A percentile compares a stretch with the other conserved stretches of the same genome.
These are phyloP conservation scores for Xenus cinereus DNA, from an alignment of 2,113 vertebrate species.

Conservation along the genomic window DNA sequence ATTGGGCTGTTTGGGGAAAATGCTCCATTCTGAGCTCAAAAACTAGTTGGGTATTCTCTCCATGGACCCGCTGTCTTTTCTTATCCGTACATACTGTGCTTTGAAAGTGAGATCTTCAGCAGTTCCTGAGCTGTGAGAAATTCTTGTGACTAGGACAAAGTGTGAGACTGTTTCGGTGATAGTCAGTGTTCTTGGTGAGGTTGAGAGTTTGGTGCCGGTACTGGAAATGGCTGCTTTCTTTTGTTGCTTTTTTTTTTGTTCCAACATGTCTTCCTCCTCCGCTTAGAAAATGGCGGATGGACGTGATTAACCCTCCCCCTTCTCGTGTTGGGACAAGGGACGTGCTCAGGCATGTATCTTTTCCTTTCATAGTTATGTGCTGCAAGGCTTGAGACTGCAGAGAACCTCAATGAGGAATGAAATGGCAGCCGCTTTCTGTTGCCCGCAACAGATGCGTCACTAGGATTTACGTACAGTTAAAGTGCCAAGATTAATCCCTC, in stretches of 20 bases:
- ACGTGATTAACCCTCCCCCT: constrained; percentile 79
- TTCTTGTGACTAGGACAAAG: neutral
- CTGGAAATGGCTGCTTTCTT: constrained; percentile 98
- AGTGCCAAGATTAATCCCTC: constrained; percentile 7
- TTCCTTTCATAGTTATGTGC: constrained; percentile 48
- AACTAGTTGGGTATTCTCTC: neutral
- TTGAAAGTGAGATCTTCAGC: neutral
- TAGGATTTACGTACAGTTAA: neutral
- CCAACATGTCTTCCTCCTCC: constrained; percentile 94
- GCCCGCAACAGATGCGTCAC: constrained; percentile 52
- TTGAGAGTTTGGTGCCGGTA: constrained; percentile 27
- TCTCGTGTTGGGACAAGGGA: constrained; percentile 53
- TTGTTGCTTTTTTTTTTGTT: constrained; percentile 90
- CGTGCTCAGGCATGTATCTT: constrained; percentile 30
- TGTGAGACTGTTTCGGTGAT: neutral
- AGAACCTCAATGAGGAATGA: neutral
- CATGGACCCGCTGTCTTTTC: fast-evolving
- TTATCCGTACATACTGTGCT: neutral
- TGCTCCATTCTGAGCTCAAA: neutral
- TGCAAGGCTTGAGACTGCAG: constrained; percentile 22
- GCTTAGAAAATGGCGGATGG: constrained; percentile 97
- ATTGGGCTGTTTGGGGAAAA: neutral
- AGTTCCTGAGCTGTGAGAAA: neutral
- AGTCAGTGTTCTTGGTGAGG: neutral
- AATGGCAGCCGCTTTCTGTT: constrained; percentile 59